Evolutionary conservation across 2,888 invertebrate species (phyloP).

Genomic region (Drosophila monieri): DNA sequence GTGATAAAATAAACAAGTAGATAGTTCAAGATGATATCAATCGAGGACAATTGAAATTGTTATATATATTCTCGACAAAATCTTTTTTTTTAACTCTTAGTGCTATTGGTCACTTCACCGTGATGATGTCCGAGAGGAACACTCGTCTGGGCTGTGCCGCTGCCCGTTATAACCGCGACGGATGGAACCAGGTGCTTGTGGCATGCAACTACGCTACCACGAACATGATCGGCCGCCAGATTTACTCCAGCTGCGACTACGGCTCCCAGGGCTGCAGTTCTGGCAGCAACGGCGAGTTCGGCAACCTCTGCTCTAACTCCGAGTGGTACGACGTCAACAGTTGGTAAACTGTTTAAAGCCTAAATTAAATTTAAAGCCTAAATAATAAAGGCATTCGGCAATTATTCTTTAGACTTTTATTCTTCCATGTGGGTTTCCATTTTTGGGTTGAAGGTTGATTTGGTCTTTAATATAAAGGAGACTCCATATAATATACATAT

Average conservation of each 20-base stretch:
- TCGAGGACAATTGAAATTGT: too few species aligned
- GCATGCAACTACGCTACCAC: slow-evolving; percentile 57
- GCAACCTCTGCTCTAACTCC: slow-evolving; percentile 35
- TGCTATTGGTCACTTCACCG: slow-evolving; percentile 55
- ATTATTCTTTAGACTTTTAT: not conserved
- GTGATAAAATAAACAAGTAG: too few species aligned
- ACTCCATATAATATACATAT: too few species aligned
- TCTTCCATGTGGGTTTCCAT: not conserved
- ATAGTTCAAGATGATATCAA: too few species aligned
- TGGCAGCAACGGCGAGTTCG: slow-evolving; percentile 34
- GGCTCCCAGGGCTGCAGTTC: slow-evolving; percentile 35
- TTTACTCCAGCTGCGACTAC: slow-evolving; percentile 45
- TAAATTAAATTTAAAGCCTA: not conserved
- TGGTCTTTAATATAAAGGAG: too few species aligned
- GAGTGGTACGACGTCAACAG: slow-evolving; percentile 46
- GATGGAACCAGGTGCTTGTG: slow-evolving; percentile 43
- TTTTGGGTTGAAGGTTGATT: too few species aligned
- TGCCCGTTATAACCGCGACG: slow-evolving; percentile 36
- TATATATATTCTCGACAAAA: too few species aligned
- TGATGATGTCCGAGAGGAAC: slow-evolving; percentile 52
- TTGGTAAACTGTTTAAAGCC: too few species aligned
- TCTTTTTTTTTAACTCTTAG: slow-evolving; percentile 3
- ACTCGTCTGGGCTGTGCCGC: slow-evolving; percentile 52
- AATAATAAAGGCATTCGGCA: not conserved
- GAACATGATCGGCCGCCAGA: slow-evolving; percentile 41